Evolutionary conservation across 2,113 vertebrate genomes (phyloP).

Genomic region (Cyprinus carpio): DNA sequence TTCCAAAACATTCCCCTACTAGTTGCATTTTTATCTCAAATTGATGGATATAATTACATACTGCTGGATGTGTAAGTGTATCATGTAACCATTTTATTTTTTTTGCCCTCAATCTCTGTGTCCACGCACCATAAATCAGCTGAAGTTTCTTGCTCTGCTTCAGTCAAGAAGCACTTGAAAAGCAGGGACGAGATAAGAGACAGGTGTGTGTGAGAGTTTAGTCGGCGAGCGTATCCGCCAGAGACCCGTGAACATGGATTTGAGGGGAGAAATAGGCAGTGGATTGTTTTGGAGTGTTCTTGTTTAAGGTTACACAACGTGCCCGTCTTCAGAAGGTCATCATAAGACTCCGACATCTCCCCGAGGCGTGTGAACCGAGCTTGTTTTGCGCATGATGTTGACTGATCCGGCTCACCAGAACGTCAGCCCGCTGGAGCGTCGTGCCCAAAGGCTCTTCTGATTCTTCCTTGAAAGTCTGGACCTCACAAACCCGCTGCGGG

Average conservation of each 20-base stretch:
- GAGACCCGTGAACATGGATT: slow-evolving; percentile 2
- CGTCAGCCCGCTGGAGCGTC: not conserved
- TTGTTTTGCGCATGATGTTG: slow-evolving; percentile 25
- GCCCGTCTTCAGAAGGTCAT: slow-evolving; percentile 12
- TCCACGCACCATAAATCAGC: slow-evolving; percentile 5
- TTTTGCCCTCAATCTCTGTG: not conserved
- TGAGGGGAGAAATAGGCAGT: slow-evolving; percentile 12
- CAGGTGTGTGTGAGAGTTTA: slow-evolving; percentile 22
- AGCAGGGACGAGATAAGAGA: slow-evolving; percentile 29
- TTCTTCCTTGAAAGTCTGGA: slow-evolving; percentile 33
- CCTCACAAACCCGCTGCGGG: slow-evolving; percentile 17
- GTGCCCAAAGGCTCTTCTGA: slow-evolving; percentile 27
- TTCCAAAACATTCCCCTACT: not conserved
- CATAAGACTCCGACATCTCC: slow-evolving; percentile 13
- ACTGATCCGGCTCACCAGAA: slow-evolving; percentile 9
- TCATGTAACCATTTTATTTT: not conserved
- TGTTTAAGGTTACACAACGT: slow-evolving; percentile 24
- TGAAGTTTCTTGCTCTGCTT: slow-evolving; percentile 13
- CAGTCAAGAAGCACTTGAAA: slow-evolving; percentile 38
- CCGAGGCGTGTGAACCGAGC: not conserved
- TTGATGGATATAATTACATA: not conserved
- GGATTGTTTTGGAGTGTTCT: slow-evolving; percentile 31
- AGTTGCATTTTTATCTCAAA: not conserved
- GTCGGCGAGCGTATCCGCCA: not conserved
- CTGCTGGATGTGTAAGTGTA: not conserved